Conservation (phyloP, 2,113 vertebrate species). For the Empidonax alnorum region DNA sequence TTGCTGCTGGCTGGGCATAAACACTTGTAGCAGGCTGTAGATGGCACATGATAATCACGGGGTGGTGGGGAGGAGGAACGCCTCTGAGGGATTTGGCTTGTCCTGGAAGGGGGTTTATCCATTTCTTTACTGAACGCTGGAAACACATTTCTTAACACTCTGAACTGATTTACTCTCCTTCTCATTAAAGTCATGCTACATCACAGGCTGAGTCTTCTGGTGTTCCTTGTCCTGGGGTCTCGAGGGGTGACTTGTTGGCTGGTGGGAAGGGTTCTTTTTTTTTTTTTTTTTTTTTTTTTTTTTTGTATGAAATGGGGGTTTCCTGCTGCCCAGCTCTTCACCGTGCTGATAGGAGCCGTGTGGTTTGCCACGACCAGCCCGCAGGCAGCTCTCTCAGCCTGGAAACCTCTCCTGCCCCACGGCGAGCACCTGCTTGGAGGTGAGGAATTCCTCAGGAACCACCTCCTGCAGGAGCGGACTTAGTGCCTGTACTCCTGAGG, state of each 20-base stretch:
- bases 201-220: constrained; percentile 8
- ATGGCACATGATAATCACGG: neutral
- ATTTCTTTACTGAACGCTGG: neutral
- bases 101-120: neutral
- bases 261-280: neutral
- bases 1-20: neutral
- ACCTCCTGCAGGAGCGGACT: rapidly evolving
- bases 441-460: neutral
- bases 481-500: neutral
- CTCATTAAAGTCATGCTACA: constrained; percentile 52
- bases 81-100: neutral
- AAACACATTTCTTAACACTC: neutral
- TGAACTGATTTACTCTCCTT: neutral
- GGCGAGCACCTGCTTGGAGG: neutral
- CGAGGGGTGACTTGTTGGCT: neutral
- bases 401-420: neutral
- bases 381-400: neutral
- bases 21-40: constrained; percentile 12
- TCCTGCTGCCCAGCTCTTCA: neutral
- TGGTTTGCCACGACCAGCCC: neutral
- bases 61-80: neutral
- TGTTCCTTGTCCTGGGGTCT: neutral
- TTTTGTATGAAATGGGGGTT: neutral
- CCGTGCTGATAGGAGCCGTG: neutral
- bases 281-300: neutral